Evolutionary conservation across 2,113 vertebrate genomes (phyloP), one percentile per base, ranked within the genome.

Genomic region (Gymnobelideus leadbeateri): DNA sequence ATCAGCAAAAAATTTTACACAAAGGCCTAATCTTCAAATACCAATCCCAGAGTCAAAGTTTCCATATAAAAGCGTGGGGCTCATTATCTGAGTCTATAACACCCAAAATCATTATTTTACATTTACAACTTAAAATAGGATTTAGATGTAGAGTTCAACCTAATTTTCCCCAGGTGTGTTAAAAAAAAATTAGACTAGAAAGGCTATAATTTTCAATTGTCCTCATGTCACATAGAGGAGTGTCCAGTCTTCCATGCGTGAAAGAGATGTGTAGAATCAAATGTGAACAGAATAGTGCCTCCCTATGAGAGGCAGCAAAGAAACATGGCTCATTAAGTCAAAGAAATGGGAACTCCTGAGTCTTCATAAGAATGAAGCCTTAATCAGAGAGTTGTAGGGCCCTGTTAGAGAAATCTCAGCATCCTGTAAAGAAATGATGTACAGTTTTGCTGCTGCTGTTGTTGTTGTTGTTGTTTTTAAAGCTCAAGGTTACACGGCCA

Each of bases 21-120:
- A 47, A 9, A 50, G 84, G 77, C n/a, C 26, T 91, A 89, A 94
- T 92, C 95, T 96, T 93, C 89, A 93, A 94, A 37, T 49, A n/a
- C 89, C 46, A 91, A 94, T 95, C 51, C 90, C 94, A 93, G 89
- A 92, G 91, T 9, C 89, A n/a, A 97, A 94, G 92, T 92, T 96
- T 51, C 91, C 92, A 91, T 55, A 37, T 89, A 93, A 94, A 94
- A 94, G 3, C 23, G 31, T 9, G n/a, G 93, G n/a, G 25, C 46
- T 89, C 31, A 89, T 92, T 93, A 94, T 89, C 95, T 93, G 90
- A 92, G 37, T 68, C 52, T 77, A 11, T 77, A 90, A 21, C 23
- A 89, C 55, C 57, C 16, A 89, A 77, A 8, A 53, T 23, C 92
- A 26, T 21, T 49, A 84, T 92, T 84, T 84, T 43, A 43, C 37